Percentiles rank a stretch among this genome's conserved stretches.
Conservation (phyloP, 2,888 invertebrate species). For the Agriopis marginaria region DNA sequence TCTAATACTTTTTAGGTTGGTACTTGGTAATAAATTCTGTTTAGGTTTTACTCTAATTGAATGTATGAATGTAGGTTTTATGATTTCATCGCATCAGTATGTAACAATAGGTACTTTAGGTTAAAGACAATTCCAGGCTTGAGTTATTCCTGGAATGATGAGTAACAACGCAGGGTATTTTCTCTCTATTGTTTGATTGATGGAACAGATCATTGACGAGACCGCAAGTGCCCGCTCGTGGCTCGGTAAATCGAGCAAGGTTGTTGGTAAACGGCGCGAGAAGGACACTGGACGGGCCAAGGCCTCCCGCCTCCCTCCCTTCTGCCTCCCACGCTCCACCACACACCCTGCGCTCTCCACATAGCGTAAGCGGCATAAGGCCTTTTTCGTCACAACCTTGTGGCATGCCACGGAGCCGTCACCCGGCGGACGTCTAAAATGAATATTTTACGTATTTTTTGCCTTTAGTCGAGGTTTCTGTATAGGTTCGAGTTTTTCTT, state of each 20-base stretch:
- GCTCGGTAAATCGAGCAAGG: constrained; percentile 63
- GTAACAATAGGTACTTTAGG: background rate
- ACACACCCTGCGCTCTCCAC: constrained; percentile 47
- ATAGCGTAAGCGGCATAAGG: constrained; percentile 21
- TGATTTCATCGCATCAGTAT: background rate
- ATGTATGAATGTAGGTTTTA: background rate
- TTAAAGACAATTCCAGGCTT: background rate
- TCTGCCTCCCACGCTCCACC: constrained; percentile 58
- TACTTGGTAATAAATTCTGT: background rate
- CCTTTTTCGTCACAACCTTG: constrained; percentile 30
- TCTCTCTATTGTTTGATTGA: constrained; percentile 9
- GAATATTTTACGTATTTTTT: constrained; percentile 26
- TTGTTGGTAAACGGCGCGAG: constrained; percentile 69
- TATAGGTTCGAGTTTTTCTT: constrained; percentile 14
- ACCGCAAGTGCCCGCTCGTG: constrained; percentile 28
- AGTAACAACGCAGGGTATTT: constrained; percentile 1
- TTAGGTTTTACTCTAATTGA: background rate
- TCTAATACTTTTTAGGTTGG: background rate
- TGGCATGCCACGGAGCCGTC: constrained; percentile 8
- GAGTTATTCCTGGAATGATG: background rate
- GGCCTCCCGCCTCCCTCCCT: constrained; percentile 61
- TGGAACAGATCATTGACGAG: constrained; percentile 20
- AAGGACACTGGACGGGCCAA: constrained; percentile 75
- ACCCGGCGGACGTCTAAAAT: constrained; percentile 19
- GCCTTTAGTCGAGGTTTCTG: constrained; percentile 13